Conservation (phyloP, 2,113 vertebrate species). For the Ovis canadensis region DNA sequence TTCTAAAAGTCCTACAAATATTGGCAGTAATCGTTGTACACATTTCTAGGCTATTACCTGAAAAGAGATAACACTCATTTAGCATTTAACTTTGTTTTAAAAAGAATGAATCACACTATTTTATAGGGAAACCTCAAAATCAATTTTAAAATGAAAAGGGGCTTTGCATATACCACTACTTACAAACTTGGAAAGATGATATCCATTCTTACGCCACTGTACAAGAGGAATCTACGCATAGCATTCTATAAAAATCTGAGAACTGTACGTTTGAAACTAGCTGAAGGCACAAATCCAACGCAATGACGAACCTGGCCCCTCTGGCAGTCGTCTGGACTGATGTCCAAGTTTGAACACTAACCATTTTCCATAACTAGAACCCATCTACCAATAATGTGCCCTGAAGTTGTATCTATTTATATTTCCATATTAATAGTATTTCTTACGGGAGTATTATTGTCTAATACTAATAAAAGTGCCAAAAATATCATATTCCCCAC, state of each 20-base stretch:
- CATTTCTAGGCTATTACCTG: neutral
- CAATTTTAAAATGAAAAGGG: neutral
- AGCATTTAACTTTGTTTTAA: neutral
- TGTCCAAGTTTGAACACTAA: neutral
- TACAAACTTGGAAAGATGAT: neutral
- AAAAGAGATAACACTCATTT: neutral
- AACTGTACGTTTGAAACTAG: neutral
- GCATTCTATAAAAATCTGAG: neutral
- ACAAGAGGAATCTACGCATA: neutral
- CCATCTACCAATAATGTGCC: neutral
- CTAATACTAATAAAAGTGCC: constrained; percentile 3
- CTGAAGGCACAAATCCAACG: neutral
- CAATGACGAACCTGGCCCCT: neutral
- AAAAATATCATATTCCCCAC: constrained; percentile 12
- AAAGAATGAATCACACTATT: neutral
- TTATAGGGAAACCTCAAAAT: neutral
- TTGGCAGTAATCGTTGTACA: neutral
- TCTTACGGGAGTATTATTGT: neutral
- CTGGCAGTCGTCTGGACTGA: neutral
- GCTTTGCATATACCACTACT: neutral
- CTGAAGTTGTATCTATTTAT: neutral
- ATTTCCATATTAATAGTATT: neutral
- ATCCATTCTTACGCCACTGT: neutral
- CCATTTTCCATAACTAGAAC: neutral
- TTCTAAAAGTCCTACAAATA: neutral